Evolutionary conservation across 2,113 vertebrate genomes (phyloP), one percentile per base, ranked within the genome.

Genomic region (Vombatus ursinus): DNA sequence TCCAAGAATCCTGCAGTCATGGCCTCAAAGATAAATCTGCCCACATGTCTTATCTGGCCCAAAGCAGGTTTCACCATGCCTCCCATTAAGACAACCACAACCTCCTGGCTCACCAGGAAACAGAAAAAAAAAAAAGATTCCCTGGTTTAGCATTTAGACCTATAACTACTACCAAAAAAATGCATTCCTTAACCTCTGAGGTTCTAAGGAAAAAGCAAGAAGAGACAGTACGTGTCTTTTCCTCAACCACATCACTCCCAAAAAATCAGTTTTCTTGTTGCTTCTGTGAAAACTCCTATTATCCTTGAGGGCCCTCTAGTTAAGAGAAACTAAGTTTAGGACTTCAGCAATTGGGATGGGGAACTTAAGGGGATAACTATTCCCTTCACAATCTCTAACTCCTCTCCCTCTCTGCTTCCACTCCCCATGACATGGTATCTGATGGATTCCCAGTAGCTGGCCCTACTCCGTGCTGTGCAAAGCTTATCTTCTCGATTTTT

Each of bases 391-490:
- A 52, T 14, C n/a, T 50, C 28, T 6, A 11, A 12, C 50, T 31
- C 26, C 11, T 50, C 31, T 2, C 23, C 24, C 50, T 28, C 44
- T 6, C 0, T 2, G 0, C 47, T 2, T 8, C 16, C 12, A 24
- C 1, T 3, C 54, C 48, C 54, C 12, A 5, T 23, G 22, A 47
- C 68, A 6, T 84, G 68, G 68, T 84, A 84, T 0, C 68, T 44
- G 26, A 48, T 5, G 19, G 23, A 84, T 31, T 61, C 37, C 0
- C 11, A 23, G 24, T n/a, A 4, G 90, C 28, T 0, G 50, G 53
- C 44, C 54, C 28, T 26, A 3, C 49, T n/a, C 24, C 0, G 6
- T 1, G 52, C 91, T 22, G 53, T 37, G 52, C 7, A 50, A 0
- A 23, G 49, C 44, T 28, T 57, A 92, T 91, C 31, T 26, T n/a